phyloP scores from a whole-genome alignment of 2,113 vertebrate species.

The Scytalopus superciliaris region DNA sequence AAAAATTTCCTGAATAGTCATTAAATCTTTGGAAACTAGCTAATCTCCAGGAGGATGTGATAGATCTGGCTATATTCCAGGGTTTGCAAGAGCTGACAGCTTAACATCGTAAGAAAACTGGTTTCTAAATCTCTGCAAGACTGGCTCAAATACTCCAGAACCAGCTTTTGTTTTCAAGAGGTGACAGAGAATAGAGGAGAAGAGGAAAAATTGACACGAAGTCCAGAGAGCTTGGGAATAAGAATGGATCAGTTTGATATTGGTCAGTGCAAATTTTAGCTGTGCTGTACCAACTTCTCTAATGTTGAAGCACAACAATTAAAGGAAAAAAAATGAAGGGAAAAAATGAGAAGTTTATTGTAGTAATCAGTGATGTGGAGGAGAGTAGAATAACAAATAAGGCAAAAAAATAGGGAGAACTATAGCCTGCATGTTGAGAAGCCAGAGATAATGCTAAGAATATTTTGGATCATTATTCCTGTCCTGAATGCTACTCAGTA shows the following conservation, averaged over 20 bases:
- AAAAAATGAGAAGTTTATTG: neutral
- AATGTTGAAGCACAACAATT: neutral
- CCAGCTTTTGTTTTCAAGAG: neutral
- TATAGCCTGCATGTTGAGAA: neutral
- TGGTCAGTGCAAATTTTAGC: neutral
- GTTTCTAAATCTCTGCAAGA: neutral
- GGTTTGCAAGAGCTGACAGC: neutral
- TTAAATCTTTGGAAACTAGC: conserved; percentile 39
- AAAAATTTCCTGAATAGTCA: conserved; percentile 31
- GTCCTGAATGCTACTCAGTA: neutral
- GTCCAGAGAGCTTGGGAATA: neutral
- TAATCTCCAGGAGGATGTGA: conserved; percentile 13
- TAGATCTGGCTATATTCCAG: neutral
- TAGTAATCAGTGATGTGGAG: neutral
- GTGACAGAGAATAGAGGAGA: neutral
- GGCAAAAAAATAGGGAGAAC: neutral
- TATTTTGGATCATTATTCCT: neutral
- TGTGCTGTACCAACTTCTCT: neutral
- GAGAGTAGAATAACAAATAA: neutral
- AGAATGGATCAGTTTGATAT: neutral
- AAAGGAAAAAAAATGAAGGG: neutral
- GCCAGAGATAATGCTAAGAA: neutral
- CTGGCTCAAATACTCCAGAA: neutral
- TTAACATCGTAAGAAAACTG: neutral
- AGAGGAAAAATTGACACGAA: accelerated